Percentiles rank a stretch among this genome's conserved stretches.
phyloP scores from a whole-genome alignment of 2,888 invertebrate species.

The Cephonodes hylas region DNA sequence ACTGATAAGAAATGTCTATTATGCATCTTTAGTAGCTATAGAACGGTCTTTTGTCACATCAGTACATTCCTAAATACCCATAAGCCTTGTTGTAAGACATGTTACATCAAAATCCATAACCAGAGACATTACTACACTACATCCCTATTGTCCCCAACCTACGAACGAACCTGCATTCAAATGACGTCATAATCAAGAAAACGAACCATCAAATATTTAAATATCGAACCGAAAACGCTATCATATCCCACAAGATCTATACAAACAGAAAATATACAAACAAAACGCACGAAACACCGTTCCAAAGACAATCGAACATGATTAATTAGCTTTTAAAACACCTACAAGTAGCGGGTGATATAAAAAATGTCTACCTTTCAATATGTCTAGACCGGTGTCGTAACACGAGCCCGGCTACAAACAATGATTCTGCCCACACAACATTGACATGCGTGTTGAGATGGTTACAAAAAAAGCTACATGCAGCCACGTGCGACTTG shows the following conservation, averaged over 20 bases:
- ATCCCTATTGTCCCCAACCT: not conserved
- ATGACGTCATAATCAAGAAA: not conserved
- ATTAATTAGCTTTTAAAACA: slow-evolving; percentile 53
- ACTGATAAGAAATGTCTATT: too few species aligned
- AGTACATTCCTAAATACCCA: too few species aligned
- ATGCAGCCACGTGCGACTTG: slow-evolving; percentile 2
- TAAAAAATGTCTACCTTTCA: slow-evolving; percentile 63
- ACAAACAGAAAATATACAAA: not conserved
- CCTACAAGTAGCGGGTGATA: slow-evolving; percentile 46
- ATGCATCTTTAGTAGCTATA: too few species aligned
- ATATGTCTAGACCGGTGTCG: slow-evolving; percentile 58
- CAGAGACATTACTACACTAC: not conserved
- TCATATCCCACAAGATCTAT: slow-evolving; percentile 6
- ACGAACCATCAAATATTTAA: not conserved
- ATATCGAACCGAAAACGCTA: not conserved
- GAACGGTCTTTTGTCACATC: too few species aligned
- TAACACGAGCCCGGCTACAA: slow-evolving; percentile 38
- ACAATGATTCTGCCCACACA: slow-evolving; percentile 63
- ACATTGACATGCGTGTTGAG: slow-evolving; percentile 17
- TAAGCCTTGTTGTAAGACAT: too few species aligned
- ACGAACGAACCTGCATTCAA: not conserved
- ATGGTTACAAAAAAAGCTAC: slow-evolving; percentile 6
- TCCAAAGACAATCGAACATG: slow-evolving; percentile 37
- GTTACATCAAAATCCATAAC: not conserved
- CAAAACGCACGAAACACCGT: not conserved